These are phyloP conservation scores for Indicator maculatus DNA, from an alignment of 2,113 vertebrate genomes.

Conservation along the genomic window DNA sequence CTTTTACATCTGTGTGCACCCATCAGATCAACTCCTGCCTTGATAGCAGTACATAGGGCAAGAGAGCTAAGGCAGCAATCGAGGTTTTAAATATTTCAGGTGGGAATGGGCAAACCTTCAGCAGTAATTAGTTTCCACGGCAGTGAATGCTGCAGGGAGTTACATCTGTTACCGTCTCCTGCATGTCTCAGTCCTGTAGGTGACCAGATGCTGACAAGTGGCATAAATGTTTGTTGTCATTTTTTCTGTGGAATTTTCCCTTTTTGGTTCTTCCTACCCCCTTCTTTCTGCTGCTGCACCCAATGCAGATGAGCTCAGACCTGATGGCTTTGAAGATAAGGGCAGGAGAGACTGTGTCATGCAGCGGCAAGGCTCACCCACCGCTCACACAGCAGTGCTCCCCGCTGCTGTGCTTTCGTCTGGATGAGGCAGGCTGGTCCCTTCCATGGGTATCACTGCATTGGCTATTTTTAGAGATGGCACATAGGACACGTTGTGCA, in stretches of 20 bases:
- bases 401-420: not conserved
- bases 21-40: not conserved
- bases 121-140: constrained; percentile 36
- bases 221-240: not conserved
- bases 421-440: constrained; percentile 2
- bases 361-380: not conserved
- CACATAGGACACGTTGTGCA: not conserved
- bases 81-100: constrained; percentile 59
- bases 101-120: constrained; percentile 31
- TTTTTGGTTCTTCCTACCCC: not conserved
- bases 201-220: constrained; percentile 41
- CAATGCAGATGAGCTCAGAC: not conserved
- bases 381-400: not conserved
- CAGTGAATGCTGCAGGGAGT: constrained; percentile 34
- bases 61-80: constrained; percentile 40
- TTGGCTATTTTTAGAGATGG: constrained; percentile 31
- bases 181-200: not conserved
- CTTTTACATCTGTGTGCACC: not conserved
- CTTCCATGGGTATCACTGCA: constrained; percentile 1
- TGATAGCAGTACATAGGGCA: not conserved
- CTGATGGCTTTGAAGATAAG: constrained; percentile 32
- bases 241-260: constrained; percentile 37
- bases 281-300: not conserved
- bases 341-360: constrained; percentile 1
- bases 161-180: constrained; percentile 14